phyloP scores from a whole-genome alignment of 2,888 invertebrate genomes.

The Megalurothrips usitatus region DNA sequence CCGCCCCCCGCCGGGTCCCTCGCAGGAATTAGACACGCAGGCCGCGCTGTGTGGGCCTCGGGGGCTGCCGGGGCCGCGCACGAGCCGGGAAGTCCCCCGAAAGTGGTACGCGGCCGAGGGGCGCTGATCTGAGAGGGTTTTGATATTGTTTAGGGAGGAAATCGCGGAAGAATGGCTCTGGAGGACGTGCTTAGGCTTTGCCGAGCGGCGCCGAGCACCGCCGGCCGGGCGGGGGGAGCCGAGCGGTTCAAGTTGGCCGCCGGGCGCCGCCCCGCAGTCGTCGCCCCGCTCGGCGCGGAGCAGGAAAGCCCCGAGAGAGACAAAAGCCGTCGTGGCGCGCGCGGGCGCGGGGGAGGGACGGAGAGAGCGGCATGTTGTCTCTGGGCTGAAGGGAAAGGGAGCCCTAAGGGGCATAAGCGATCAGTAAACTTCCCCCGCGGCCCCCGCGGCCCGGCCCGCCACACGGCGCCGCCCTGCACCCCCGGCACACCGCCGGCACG shows the following conservation, averaged over 20 bases:
- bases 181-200: conserved; percentile 6
- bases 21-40: no score
- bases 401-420: conserved; percentile 15
- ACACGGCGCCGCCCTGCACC: background rate
- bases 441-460: background rate
- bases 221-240: background rate
- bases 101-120: background rate
- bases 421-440: background rate
- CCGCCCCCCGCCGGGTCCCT: no score
- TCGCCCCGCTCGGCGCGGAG: background rate
- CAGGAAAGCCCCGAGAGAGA: background rate
- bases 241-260: background rate
- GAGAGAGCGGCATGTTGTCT: background rate
- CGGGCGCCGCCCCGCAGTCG: background rate
- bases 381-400: no score
- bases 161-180: conserved; percentile 16
- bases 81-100: no score
- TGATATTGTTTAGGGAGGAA: conserved; percentile 26
- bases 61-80: no score
- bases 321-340: background rate
- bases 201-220: background rate
- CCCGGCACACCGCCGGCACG: background rate
- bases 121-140: conserved; percentile 19
- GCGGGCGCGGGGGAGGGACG: background rate
- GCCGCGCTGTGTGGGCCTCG: no score